Evolutionary conservation across 2,797 vertebrate species (phyloP).

Genomic region (Cossypha polioptera): DNA sequence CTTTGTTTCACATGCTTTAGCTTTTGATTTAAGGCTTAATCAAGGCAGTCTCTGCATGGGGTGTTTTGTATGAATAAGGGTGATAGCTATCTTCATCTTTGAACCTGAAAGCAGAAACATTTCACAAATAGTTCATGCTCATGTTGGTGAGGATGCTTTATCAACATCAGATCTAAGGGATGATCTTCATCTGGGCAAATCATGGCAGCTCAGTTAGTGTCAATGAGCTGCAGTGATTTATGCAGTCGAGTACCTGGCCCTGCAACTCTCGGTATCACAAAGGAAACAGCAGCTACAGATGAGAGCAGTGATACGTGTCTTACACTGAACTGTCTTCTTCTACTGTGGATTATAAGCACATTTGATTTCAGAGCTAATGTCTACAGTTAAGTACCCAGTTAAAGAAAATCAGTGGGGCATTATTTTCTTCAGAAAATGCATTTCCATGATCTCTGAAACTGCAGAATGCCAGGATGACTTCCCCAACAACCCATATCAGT

Average conservation of each 20-base stretch:
- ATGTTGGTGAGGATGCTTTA: not conserved
- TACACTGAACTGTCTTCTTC: not conserved
- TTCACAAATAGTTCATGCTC: not conserved
- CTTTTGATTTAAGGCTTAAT: conserved; percentile 23
- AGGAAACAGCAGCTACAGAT: not conserved
- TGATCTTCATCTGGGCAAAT: not conserved
- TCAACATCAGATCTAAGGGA: not conserved
- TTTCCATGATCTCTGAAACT: not conserved
- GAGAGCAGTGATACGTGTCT: not conserved
- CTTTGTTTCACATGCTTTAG: not conserved
- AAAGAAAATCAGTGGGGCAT: not conserved
- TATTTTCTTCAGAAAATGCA: not conserved
- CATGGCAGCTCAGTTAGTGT: not conserved
- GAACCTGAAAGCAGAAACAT: not conserved
- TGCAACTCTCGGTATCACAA: not conserved
- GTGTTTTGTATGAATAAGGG: not conserved
- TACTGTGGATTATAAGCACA: not conserved
- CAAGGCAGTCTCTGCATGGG: not conserved
- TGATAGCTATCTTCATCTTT: not conserved
- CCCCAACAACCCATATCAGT: not conserved
- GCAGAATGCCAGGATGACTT: not conserved
- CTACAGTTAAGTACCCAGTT: not conserved
- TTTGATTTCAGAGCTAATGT: not conserved
- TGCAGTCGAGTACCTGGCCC: not conserved
- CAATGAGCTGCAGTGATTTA: not conserved